These are phyloP conservation scores for Xenops minutus DNA, from an alignment of 2,797 vertebrate species.

Conservation along the genomic window DNA sequence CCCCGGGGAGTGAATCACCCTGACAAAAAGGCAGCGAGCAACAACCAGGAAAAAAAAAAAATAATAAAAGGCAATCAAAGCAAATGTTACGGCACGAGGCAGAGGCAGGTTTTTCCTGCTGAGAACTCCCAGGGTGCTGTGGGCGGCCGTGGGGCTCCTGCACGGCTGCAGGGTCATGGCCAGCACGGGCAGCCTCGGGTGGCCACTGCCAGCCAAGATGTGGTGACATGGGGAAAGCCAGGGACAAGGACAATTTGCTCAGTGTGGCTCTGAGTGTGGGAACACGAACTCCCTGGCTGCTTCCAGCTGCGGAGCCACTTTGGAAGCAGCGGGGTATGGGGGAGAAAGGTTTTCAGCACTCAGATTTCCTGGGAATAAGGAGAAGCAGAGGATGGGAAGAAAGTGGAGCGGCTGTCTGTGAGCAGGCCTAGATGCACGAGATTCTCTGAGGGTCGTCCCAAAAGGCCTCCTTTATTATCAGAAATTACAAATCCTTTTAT, in stretches of 20 bases:
- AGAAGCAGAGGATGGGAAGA: not conserved
- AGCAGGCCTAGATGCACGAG: not conserved
- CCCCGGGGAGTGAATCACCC: conserved; percentile 37
- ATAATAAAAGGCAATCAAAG: not conserved
- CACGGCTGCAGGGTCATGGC: not conserved
- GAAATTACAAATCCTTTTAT: conserved; percentile 63
- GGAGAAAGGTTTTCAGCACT: not conserved
- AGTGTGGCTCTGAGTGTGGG: not conserved
- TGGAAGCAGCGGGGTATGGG: not conserved
- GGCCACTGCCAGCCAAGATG: not conserved
- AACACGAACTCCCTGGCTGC: not conserved
- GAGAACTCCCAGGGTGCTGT: not conserved
- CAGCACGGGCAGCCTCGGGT: not conserved
- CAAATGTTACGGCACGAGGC: not conserved
- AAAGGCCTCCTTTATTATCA: conserved; percentile 47
- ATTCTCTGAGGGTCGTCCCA: conserved; percentile 35
- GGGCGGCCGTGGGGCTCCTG: not conserved
- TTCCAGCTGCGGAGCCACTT: not conserved
- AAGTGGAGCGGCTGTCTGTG: not conserved
- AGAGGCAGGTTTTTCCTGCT: not conserved
- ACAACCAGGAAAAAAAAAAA: not conserved
- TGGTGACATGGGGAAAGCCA: not conserved
- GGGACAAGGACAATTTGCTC: not conserved
- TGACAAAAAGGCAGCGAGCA: not conserved
- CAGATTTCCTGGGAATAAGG: not conserved